Percentiles rank a stretch among this genome's conserved stretches.
These are phyloP conservation scores for Simalia tracyae DNA, from an alignment of 2,797 vertebrate genomes.

Conservation along the genomic window DNA sequence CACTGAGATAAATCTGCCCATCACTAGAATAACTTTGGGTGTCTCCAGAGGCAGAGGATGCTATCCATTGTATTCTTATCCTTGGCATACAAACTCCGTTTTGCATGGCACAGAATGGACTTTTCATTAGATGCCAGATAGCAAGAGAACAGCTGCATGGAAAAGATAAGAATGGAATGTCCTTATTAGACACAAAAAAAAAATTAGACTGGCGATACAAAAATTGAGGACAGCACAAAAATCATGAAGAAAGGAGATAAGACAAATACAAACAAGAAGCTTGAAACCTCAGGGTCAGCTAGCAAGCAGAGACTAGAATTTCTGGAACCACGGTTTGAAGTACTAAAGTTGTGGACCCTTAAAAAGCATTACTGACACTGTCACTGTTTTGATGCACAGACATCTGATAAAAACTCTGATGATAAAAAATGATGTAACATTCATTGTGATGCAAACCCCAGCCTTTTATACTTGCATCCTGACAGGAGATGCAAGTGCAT, in stretches of 20 bases:
- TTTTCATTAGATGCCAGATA: not conserved
- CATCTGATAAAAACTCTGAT: not conserved
- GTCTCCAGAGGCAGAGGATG: constrained; percentile 48
- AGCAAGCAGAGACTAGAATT: not conserved
- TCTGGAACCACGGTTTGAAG: not conserved
- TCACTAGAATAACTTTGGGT: constrained; percentile 28
- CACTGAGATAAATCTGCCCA: constrained; percentile 60
- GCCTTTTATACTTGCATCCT: not conserved
- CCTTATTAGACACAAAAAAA: not conserved
- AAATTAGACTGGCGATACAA: not conserved
- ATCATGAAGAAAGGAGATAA: not conserved
- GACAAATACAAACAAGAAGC: not conserved
- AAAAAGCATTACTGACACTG: not conserved
- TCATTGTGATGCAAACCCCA: not conserved
- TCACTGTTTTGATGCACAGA: not conserved
- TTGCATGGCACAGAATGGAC: not conserved
- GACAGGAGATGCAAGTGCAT: not conserved
- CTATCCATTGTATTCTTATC: constrained; percentile 22
- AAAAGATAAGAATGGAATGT: constrained; percentile 7
- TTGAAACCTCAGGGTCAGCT: not conserved
- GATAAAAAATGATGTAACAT: not conserved
- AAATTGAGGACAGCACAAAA: not conserved
- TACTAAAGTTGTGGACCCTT: not conserved
- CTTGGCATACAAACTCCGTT: not conserved
- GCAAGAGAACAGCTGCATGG: constrained; percentile 32